A percentile compares a stretch with the other conserved stretches of the same genome.
Conservation (phyloP, 92 coral and sea anemone species). For the Heteractis magnifica region DNA sequence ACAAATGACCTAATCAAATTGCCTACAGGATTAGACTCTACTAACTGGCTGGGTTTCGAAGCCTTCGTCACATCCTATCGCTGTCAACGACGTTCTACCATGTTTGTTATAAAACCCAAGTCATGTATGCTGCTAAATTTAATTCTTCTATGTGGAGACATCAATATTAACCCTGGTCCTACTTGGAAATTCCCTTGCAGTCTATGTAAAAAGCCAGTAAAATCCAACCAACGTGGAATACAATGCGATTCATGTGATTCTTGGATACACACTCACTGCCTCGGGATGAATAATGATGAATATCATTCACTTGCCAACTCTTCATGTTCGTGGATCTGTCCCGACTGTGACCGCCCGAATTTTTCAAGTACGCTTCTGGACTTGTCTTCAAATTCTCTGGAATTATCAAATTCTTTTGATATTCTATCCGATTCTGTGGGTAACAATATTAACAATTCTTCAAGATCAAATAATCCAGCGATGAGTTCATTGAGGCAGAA, state of each 20-base stretch:
- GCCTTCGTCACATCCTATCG: too few species aligned
- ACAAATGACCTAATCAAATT: too few species aligned
- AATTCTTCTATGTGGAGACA: slow-evolving; percentile 20
- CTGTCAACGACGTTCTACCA: too few species aligned
- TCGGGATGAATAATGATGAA: too few species aligned
- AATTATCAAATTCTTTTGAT: slow-evolving; percentile 10
- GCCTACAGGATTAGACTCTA: too few species aligned
- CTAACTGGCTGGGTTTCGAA: too few species aligned
- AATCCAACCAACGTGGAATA: not conserved
- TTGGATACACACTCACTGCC: slow-evolving; percentile 18
- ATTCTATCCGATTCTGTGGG: not conserved
- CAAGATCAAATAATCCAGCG: slow-evolving; percentile 9
- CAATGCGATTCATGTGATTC: slow-evolving; percentile 35
- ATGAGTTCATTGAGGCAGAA: not conserved
- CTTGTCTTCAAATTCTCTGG: not conserved
- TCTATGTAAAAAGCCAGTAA: slow-evolving; percentile 26
- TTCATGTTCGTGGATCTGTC: slow-evolving; percentile 53
- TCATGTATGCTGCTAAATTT: too few species aligned
- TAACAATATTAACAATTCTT: not conserved
- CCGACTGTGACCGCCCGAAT: slow-evolving; percentile 44
- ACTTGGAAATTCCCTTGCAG: too few species aligned
- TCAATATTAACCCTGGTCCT: slow-evolving; percentile 2
- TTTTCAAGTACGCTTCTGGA: slow-evolving; percentile 26
- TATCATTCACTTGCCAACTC: slow-evolving; percentile 46
- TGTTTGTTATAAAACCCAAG: too few species aligned